Conservation (phyloP, 2,113 vertebrate genomes). For the Heterotilapia buettikoferi region DNA sequence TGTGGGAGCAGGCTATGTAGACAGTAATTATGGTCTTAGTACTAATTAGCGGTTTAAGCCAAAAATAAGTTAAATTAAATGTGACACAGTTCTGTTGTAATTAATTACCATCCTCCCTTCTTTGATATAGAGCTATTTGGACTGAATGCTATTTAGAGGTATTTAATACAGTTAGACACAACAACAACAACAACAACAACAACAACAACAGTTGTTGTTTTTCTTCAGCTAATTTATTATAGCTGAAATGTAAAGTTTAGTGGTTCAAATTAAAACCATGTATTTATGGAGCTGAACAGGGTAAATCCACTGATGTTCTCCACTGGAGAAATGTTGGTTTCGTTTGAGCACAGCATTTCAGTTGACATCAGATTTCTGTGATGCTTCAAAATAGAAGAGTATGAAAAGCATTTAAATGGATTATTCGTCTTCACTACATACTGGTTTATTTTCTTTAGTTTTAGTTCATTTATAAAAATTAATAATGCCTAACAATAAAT, state of each 20-base stretch:
- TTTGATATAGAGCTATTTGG: not conserved
- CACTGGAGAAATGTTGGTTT: not conserved
- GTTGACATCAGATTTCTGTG: not conserved
- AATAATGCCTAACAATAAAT: not conserved
- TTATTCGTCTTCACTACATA: accelerated
- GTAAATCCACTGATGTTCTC: not conserved
- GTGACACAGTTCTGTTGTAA: not conserved
- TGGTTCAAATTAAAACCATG: not conserved
- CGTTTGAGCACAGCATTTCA: accelerated
- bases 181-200: not conserved
- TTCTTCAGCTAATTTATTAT: not conserved
- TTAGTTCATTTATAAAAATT: not conserved
- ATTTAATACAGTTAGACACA: not conserved
- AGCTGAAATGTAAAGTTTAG: not conserved
- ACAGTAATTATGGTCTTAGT: accelerated
- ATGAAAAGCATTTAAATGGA: not conserved
- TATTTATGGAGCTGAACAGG: not conserved
- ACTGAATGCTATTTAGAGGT: not conserved
- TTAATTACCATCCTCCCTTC: accelerated
- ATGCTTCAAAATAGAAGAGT: not conserved
- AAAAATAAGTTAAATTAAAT: not conserved
- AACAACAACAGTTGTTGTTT: not conserved
- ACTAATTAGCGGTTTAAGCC: not conserved
- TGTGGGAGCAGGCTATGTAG: not conserved
- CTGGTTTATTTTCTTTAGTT: not conserved